Percentiles rank a stretch among this genome's conserved stretches.
These are phyloP conservation scores for Gymnothorax javanicus DNA, from an alignment of 2,797 vertebrate species.

Conservation along the genomic window DNA sequence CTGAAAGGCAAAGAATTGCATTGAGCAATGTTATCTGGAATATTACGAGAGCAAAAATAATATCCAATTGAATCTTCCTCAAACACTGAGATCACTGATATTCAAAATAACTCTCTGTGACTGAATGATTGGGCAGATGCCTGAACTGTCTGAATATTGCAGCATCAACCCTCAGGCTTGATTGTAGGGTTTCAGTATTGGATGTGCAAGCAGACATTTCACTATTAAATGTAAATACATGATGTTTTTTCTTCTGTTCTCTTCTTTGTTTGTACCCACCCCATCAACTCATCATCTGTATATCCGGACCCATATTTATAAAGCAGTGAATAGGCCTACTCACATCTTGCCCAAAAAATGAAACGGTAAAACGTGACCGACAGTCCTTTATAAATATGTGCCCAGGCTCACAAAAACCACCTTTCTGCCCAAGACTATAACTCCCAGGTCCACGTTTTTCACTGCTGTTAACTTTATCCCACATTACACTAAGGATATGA, in stretches of 20 bases:
- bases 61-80: background rate
- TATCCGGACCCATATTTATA: too few species aligned
- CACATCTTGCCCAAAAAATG: background rate
- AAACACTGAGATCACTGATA: background rate
- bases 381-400: background rate
- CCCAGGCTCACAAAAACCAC: background rate
- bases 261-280: background rate
- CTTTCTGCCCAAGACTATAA: too few species aligned
- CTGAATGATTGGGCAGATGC: background rate
- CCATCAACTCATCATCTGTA: background rate
- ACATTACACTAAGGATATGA: background rate
- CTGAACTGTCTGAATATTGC: background rate
- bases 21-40: too few species aligned
- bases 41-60: too few species aligned
- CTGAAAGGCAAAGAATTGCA: background rate
- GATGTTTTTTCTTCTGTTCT: background rate
- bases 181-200: background rate
- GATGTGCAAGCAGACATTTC: background rate
- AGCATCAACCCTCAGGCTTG: background rate
- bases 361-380: background rate
- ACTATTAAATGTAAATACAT: background rate
- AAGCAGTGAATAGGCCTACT: background rate
- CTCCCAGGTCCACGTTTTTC: too few species aligned
- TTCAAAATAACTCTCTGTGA: background rate
- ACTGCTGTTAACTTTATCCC: too few species aligned